phyloP scores from a whole-genome alignment of 2,113 vertebrate genomes.

The Edolisoma coerulescens region DNA sequence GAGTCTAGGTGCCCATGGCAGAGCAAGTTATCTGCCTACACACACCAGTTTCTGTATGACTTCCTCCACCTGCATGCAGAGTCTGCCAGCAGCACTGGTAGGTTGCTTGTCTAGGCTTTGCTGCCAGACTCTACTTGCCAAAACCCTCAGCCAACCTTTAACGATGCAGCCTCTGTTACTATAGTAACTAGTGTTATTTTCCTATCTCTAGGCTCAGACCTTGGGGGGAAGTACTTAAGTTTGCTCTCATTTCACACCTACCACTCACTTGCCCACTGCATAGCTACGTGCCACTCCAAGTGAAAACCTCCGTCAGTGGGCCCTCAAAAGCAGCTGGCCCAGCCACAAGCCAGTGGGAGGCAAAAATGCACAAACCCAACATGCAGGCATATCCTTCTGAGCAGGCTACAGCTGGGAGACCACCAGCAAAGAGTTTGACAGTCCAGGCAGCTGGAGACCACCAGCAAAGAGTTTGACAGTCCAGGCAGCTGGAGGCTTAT shows the following conservation, averaged over 20 bases:
- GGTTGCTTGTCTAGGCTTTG: background rate
- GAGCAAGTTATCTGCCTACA: slow-evolving; percentile 12
- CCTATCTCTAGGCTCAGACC: slow-evolving; percentile 3
- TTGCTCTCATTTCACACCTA: slow-evolving; percentile 24
- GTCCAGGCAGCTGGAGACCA: background rate
- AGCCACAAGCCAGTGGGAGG: background rate
- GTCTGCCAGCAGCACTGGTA: background rate
- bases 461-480: background rate
- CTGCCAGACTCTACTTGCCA: background rate
- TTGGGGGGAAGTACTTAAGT: background rate
- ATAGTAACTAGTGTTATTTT: background rate
- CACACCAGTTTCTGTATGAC: background rate
- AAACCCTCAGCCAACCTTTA: background rate
- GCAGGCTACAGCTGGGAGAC: background rate
- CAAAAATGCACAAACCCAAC: background rate
- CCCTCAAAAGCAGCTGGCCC: slow-evolving; percentile 7
- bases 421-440: background rate
- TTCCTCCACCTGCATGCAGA: slow-evolving; percentile 34
- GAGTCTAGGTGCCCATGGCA: background rate
- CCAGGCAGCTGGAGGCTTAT: background rate
- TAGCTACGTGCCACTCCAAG: background rate
- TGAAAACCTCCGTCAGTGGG: background rate
- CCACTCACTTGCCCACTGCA: background rate
- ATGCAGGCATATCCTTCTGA: background rate
- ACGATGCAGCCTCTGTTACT: background rate